phyloP scores from a whole-genome alignment of 1,140 invertebrate genomes.

The Leptestheria dahalacensis region DNA sequence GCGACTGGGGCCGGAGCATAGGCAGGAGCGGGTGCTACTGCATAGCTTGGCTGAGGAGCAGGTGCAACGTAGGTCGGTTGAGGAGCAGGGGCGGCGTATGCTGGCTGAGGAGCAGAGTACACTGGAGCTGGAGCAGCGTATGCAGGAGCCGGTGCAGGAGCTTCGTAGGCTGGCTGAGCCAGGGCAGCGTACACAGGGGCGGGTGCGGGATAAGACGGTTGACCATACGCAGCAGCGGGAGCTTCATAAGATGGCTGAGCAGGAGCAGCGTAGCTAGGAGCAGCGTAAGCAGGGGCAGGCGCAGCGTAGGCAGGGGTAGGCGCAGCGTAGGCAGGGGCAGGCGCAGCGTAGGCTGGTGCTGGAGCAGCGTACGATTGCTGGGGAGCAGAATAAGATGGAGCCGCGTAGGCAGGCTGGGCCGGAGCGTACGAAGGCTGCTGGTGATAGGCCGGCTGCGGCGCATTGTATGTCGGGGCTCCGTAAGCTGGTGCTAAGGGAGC shows the following conservation, averaged over 20 bases:
- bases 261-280: not conserved
- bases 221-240: not conserved
- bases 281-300: not conserved
- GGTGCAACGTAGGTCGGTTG: not conserved
- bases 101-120: not conserved
- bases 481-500: not conserved
- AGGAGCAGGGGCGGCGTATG: not conserved
- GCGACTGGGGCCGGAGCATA: not conserved
- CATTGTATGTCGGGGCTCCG: not conserved
- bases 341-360: not conserved
- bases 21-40: not conserved
- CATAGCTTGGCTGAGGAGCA: not conserved
- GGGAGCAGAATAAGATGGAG: not conserved
- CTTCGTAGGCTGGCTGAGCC: not conserved
- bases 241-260: conserved; percentile 4
- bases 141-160: not conserved
- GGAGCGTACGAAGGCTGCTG: not conserved
- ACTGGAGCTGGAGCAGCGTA: not conserved
- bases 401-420: not conserved
- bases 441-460: not conserved
- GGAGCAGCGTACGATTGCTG: conserved; percentile 7
- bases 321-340: not conserved
- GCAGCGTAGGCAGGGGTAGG: too few species aligned
- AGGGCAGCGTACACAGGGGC: not conserved
- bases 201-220: not conserved